Percentiles rank a stretch among this genome's conserved stretches.
Evolutionary conservation across 1,140 invertebrate genomes (phyloP).

Genomic region (Drosophila persimilis): DNA sequence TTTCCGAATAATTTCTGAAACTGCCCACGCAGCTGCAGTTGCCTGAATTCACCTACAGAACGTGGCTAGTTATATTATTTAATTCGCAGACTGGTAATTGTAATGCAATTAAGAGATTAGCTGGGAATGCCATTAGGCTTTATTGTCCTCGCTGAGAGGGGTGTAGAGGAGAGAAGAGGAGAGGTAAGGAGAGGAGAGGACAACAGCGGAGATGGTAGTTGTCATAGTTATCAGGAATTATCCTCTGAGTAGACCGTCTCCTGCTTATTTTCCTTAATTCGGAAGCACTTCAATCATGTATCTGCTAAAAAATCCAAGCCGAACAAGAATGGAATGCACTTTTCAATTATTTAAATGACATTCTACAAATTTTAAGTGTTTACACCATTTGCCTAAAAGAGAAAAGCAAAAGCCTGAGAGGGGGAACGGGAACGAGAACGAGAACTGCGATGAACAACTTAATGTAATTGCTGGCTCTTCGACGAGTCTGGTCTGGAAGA

Average conservation of each 20-base stretch:
- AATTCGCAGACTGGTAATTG: slow-evolving; percentile 75
- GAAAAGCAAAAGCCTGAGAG: slow-evolving; percentile 9
- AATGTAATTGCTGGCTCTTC: slow-evolving; percentile 67
- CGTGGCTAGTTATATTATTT: slow-evolving; percentile 59
- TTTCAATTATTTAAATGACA: slow-evolving; percentile 78
- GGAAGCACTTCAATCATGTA: slow-evolving; percentile 14
- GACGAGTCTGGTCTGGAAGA: slow-evolving; percentile 24
- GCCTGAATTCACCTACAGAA: slow-evolving; percentile 25
- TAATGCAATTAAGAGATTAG: slow-evolving; percentile 79
- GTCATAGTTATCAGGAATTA: not conserved
- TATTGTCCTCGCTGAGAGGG: slow-evolving; percentile 45
- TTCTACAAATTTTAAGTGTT: slow-evolving; percentile 70
- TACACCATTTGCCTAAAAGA: slow-evolving; percentile 51
- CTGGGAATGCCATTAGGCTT: slow-evolving; percentile 72
- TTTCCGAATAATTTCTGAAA: slow-evolving; percentile 3
- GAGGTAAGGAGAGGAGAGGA: slow-evolving; percentile 1
- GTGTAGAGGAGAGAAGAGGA: not conserved
- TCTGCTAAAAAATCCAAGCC: slow-evolving; percentile 13
- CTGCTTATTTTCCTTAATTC: slow-evolving; percentile 5
- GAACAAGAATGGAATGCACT: slow-evolving; percentile 45
- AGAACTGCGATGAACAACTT: slow-evolving; percentile 38
- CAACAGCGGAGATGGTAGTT: not conserved
- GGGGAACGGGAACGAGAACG: not conserved
- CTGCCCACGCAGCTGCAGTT: slow-evolving; percentile 19
- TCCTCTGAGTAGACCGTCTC: slow-evolving; percentile 7